These are phyloP conservation scores for Luscinia megarhynchos DNA, from an alignment of 2,797 vertebrate genomes.

Conservation along the genomic window DNA sequence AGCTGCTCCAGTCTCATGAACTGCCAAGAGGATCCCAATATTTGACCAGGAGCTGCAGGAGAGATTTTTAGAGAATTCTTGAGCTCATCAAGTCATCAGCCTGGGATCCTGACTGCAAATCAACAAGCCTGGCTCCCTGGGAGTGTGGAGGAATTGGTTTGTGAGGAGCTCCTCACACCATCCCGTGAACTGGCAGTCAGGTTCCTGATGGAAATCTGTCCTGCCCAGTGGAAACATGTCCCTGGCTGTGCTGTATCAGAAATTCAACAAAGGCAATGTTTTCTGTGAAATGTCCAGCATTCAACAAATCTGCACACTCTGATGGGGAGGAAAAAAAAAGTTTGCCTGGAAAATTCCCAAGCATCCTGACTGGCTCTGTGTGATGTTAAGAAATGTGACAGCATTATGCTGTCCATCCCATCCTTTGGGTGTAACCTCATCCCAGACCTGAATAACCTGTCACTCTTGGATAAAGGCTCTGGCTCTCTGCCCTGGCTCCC, in stretches of 20 bases:
- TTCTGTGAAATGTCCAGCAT: background rate
- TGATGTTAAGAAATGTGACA: background rate
- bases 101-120: background rate
- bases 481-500: background rate
- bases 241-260: background rate
- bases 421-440: slow-evolving; percentile 20
- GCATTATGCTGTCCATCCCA: background rate
- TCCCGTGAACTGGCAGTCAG: background rate
- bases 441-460: slow-evolving; percentile 59
- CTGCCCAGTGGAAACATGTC: background rate
- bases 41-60: background rate
- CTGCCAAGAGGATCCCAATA: background rate
- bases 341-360: slow-evolving; percentile 7
- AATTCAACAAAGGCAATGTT: background rate
- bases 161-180: background rate
- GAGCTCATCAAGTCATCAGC: background rate
- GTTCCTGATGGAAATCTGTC: background rate
- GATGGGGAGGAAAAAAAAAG: background rate
- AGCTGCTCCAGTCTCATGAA: background rate
- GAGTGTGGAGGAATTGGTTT: background rate
- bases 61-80: background rate
- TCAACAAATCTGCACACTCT: background rate
- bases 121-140: background rate
- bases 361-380: background rate
- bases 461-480: background rate